phyloP scores from a whole-genome alignment of 2,888 invertebrate genomes.

The Oxytorus armatus region DNA sequence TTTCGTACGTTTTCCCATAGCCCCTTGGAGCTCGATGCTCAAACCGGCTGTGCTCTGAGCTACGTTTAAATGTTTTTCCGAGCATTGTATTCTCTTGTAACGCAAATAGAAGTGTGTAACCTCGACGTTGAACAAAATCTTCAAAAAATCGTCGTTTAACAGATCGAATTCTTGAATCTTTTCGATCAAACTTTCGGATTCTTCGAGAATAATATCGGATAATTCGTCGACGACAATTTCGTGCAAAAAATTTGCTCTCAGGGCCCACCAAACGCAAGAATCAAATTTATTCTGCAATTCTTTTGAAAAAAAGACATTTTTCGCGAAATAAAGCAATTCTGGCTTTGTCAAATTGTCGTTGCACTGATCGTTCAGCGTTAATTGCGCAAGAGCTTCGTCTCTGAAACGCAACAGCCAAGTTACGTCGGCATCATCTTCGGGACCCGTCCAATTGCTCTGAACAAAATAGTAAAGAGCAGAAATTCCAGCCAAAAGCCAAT shows the following conservation, averaged over 20 bases:
- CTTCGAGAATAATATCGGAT: slow-evolving; percentile 88
- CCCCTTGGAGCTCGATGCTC: slow-evolving; percentile 89
- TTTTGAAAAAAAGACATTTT: slow-evolving; percentile 80
- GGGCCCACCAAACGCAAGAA: slow-evolving; percentile 87
- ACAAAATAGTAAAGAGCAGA: slow-evolving; percentile 90
- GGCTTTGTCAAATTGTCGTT: slow-evolving; percentile 78
- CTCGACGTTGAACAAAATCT: slow-evolving; percentile 86
- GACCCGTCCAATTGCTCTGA: slow-evolving; percentile 93
- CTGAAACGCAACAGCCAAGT: slow-evolving; percentile 72
- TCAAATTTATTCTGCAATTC: slow-evolving; percentile 84
- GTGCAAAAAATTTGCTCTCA: slow-evolving; percentile 90
- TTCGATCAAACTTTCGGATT: slow-evolving; percentile 86
- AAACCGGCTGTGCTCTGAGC: slow-evolving; percentile 89
- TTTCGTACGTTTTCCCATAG: slow-evolving; percentile 95
- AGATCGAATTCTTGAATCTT: slow-evolving; percentile 65
- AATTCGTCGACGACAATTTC: slow-evolving; percentile 92
- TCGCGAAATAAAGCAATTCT: slow-evolving; percentile 83
- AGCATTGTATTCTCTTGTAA: slow-evolving; percentile 90
- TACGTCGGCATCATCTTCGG: slow-evolving; percentile 84
- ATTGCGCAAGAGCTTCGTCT: slow-evolving; percentile 77
- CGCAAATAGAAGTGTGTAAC: slow-evolving; percentile 89
- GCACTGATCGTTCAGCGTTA: slow-evolving; percentile 82
- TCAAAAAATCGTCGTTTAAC: slow-evolving; percentile 71
- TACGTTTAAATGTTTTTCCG: slow-evolving; percentile 88
- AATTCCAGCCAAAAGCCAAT: slow-evolving; percentile 87